phyloP scores from a whole-genome alignment of 2,797 vertebrate genomes.

The Chelon auratus region DNA sequence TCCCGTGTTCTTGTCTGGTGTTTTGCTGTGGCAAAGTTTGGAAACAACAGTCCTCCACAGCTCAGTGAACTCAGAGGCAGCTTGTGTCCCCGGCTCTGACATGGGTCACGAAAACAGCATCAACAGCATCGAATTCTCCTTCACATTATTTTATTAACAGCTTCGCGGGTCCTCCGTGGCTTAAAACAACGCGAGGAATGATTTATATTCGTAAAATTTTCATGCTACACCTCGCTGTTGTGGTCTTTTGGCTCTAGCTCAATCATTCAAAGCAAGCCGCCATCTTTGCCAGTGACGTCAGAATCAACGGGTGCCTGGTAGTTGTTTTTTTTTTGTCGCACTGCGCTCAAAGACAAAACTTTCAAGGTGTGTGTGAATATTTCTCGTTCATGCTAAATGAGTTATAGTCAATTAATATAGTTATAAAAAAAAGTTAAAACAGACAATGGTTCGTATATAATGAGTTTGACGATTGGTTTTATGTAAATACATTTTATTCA shows the following conservation, averaged over 20 bases:
- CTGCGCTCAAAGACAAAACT: background rate
- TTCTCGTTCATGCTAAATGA: no score
- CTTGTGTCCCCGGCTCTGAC: constrained; percentile 44
- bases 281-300: constrained; percentile 69
- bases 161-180: accelerated
- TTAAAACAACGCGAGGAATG: accelerated
- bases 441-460: no score
- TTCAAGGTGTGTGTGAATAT: no score
- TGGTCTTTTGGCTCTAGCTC: background rate
- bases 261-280: constrained; percentile 38
- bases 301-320: constrained; percentile 64
- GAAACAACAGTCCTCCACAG: constrained; percentile 48
- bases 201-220: background rate
- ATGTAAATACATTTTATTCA: background rate
- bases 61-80: constrained; percentile 41
- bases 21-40: constrained; percentile 33
- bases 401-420: no score
- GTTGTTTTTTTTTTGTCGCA: background rate
- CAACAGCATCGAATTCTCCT: background rate
- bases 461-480: no score
- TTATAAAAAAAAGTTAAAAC: no score
- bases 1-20: constrained; percentile 30
- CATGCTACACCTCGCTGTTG: background rate
- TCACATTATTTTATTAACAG: constrained; percentile 4
- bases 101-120: constrained; percentile 34